phyloP scores from a whole-genome alignment of 2,888 invertebrate species.

The Lampropteryx suffumata region DNA sequence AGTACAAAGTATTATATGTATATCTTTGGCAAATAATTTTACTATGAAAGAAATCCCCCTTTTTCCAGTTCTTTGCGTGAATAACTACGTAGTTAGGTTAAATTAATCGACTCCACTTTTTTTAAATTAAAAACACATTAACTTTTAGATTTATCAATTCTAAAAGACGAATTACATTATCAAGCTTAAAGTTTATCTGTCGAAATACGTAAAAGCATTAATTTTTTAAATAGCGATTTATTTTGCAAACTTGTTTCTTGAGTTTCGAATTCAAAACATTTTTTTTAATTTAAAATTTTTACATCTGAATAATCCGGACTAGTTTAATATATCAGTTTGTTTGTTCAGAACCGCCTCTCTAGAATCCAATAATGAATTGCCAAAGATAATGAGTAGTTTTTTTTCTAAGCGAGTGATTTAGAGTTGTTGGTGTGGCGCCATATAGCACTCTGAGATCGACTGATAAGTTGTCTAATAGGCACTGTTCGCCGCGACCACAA shows the following conservation, averaged over 20 bases:
- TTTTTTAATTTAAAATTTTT: not conserved
- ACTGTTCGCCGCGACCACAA: constrained; percentile 28
- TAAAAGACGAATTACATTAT: constrained; percentile 23
- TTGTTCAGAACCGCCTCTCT: constrained; percentile 18
- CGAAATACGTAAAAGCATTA: constrained; percentile 16
- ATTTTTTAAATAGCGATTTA: constrained; percentile 16
- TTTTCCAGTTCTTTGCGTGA: too few relatives aligned
- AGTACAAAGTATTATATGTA: too few relatives aligned
- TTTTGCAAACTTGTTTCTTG: constrained; percentile 25
- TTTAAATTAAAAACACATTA: constrained; percentile 12
- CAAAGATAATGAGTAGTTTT: constrained; percentile 46
- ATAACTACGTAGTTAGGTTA: not conserved
- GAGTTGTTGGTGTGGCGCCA: constrained; percentile 58
- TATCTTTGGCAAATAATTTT: too few relatives aligned
- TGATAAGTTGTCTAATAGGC: constrained; percentile 50
- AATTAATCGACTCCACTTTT: constrained; percentile 3
- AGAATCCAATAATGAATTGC: constrained; percentile 38
- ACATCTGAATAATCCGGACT: constrained; percentile 7
- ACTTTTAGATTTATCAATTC: constrained; percentile 8
- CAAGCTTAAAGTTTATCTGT: constrained; percentile 17
- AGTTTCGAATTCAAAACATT: constrained; percentile 1
- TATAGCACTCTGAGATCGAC: constrained; percentile 48
- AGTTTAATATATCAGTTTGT: constrained; percentile 9
- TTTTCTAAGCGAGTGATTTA: constrained; percentile 59
- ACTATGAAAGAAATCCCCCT: too few relatives aligned